Evolutionary conservation across 2,113 vertebrate species (phyloP).

Genomic region (Lonchura striata): DNA sequence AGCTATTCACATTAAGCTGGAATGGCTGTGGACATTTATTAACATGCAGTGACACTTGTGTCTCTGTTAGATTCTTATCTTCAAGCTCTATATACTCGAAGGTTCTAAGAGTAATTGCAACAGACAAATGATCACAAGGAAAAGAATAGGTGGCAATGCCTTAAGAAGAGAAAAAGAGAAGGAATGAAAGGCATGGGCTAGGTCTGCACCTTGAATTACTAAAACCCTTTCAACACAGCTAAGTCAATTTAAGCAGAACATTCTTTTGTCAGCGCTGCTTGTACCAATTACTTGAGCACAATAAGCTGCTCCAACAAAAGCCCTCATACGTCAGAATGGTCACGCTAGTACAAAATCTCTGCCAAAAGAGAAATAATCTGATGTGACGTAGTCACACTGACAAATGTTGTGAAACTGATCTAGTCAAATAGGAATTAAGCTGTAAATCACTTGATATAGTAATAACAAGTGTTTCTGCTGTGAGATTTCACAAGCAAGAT

Average conservation of each 20-base stretch:
- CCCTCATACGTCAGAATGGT: neutral
- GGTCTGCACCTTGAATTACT: neutral
- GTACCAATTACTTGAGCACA: neutral
- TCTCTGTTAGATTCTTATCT: neutral
- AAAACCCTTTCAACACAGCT: neutral
- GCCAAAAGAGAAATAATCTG: neutral
- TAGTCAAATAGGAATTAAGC: neutral
- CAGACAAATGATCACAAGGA: neutral
- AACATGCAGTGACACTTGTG: neutral
- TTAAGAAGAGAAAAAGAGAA: neutral
- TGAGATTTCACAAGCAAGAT: neutral
- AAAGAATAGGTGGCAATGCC: neutral
- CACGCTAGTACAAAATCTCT: neutral
- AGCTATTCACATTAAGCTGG: neutral
- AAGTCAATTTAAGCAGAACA: conserved; percentile 6
- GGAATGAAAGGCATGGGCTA: neutral
- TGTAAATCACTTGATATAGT: neutral
- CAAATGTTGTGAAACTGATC: neutral
- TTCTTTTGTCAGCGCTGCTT: neutral
- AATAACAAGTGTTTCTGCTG: neutral
- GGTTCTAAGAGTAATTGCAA: conserved; percentile 14
- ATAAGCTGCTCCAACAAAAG: neutral
- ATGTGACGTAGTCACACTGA: neutral
- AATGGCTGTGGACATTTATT: neutral
- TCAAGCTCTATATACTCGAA: neutral